Evolutionary conservation across 1,140 invertebrate genomes (phyloP), one percentile per base, ranked within the genome.

Genomic region (Anadara kagoshimensis): DNA sequence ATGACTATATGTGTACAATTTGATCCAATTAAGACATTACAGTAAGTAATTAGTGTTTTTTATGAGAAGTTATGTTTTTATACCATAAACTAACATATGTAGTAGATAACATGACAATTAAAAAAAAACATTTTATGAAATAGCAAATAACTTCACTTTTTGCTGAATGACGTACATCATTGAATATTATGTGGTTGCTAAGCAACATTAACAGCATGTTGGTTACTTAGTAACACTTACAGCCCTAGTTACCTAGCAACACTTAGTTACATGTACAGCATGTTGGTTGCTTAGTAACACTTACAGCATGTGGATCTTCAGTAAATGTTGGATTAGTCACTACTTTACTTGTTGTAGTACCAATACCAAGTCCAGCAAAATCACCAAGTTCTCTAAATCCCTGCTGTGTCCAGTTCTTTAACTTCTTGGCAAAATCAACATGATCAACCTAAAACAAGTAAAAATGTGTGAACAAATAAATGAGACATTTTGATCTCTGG

Each of bases 361-460:
- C 79, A 43, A 84, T 70, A 18, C 84, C 84, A 68, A 81, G 73
- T n/a, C 83, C 84, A 44, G 43, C 73, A 56, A 56, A 49, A 71
- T 86, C 84, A 20, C 81, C 83, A 7, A 84, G 65, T 45, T 84
- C 84, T 53, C 73, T 64, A 61, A 86, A 82, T 10, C 84, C 84
- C 24, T 69, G 47, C 26, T 53, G 26, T 56, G 53, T 69, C 83
- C 84, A 86, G 22, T 68, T 36, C 53, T 59, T 77, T 18, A 86
- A 53, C 49, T 67, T 78, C 24, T 54, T 56, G 7, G 78, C 82
- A 80, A 80, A 81, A 53, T 83, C 79, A 64, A 59, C 59, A 18
- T 57, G 61, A 53, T 75, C 68, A 41, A 80, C 71, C 82, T 83
- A 58, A 29, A 68, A 53, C 18, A 24, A 63, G 4, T 61, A 7